Base-by-base conservation (phyloP, 2,113 vertebrate species). In the Pseudorectes ferrugineus region DNA sequence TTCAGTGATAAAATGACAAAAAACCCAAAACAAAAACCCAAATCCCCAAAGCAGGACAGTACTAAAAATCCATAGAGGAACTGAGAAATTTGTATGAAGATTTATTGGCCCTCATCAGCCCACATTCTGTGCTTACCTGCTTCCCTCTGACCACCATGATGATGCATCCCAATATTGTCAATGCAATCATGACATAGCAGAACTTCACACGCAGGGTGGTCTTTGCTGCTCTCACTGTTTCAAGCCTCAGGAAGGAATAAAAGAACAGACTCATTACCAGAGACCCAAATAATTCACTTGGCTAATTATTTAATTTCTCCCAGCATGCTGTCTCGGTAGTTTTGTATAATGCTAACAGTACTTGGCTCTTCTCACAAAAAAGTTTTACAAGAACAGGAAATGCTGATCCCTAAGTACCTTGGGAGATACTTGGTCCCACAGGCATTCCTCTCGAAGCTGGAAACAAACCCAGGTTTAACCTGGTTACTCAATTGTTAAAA, bases 151-250 rank as follows among this genome's bases (percentile, higher is more conserved):
- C 18, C 38, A 99, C 81, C 98, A 98, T 99, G 3, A 17, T 0
- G 15, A 99, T 1, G 79, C 99, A 99, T 49, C 98, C 98, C 5
- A 54, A 2, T n/a, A 99, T 49, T 7, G 99, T 99, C 87, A 97
- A 9, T 9, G 42, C 97, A 5, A 99, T 99, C 99, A 99, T 99
- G 9, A 97, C 0, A 5, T 98, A 99, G 97, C 98, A 98, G 70
- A 93, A 72, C 97, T 98, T 99, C 88, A 99, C 98, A 65, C 98
- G 96, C 35, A 99, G 14, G 61, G 86, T 98, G 96, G 98, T 99
- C 94, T 98, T 98, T 9, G 99, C 98, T 57, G 97, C 97, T 66
- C 99, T 98, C 17, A 99, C 95, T 97, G 97, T 98, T 61, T 99
- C 98, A 88, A 97, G 97, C 93, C 99, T 99, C 87, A 26, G 88